These are phyloP conservation scores for Drosophila sproati DNA, from an alignment of 1,140 invertebrate species.

Conservation along the genomic window DNA sequence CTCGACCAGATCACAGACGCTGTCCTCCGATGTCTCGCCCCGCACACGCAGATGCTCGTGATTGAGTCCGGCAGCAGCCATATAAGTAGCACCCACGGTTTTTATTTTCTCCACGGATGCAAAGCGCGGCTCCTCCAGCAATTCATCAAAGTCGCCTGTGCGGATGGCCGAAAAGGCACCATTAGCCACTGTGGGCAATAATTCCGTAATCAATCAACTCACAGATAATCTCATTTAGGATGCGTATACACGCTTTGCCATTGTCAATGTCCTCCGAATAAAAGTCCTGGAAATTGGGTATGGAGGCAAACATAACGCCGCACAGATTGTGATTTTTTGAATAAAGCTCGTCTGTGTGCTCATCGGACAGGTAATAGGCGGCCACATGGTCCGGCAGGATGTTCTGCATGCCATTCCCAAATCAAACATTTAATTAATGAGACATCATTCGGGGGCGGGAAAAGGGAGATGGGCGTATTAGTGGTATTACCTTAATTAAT, in stretches of 20 bases:
- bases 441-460: neutral
- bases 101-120: conserved; percentile 99
- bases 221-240: conserved; percentile 98
- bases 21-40: conserved; percentile 87
- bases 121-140: conserved; percentile 95
- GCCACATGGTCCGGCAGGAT: conserved; percentile 98
- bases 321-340: conserved; percentile 96
- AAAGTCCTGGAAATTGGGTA: conserved; percentile 99
- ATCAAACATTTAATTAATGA: conserved; percentile 64
- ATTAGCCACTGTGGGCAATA: conserved; percentile 28
- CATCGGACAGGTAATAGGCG: conserved; percentile 94
- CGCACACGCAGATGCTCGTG: conserved; percentile 88
- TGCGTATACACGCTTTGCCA: conserved; percentile 98
- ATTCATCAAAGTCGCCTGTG: conserved; percentile 93
- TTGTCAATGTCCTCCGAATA: conserved; percentile 99
- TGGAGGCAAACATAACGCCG: conserved; percentile 98
- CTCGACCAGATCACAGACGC: conserved; percentile 94
- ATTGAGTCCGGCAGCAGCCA: conserved; percentile 99
- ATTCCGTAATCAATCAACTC: conserved; percentile 72
- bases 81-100: conserved; percentile 98
- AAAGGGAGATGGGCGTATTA: neutral
- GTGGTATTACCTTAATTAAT: conserved; percentile 79
- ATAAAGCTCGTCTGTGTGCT: conserved; percentile 93
- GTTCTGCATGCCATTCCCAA: conserved; percentile 86
- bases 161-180: neutral